These are phyloP conservation scores for Bufotes viridis DNA, from an alignment of 2,797 vertebrate genomes.

Conservation along the genomic window DNA sequence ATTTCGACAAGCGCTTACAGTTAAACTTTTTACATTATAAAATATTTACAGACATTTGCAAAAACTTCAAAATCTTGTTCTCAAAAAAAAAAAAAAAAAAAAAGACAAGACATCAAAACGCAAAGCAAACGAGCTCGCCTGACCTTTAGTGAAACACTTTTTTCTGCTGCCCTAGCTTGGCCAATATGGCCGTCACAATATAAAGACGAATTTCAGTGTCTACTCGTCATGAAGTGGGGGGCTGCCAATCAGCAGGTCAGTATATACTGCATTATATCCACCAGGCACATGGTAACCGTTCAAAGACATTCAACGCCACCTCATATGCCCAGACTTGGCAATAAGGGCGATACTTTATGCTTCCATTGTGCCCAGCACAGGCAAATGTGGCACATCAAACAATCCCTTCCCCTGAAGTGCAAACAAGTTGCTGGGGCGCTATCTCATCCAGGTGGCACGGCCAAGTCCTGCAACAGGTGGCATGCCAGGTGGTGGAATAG, in stretches of 20 bases:
- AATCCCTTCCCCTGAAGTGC: not conserved
- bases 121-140: not conserved
- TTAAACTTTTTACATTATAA: constrained; percentile 62
- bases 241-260: not conserved
- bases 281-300: constrained; percentile 19
- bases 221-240: not conserved
- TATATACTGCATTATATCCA: not conserved
- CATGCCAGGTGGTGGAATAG: constrained; percentile 89
- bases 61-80: constrained; percentile 38
- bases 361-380: not conserved
- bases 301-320: constrained; percentile 16
- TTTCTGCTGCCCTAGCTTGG: not conserved
- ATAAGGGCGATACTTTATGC: not conserved
- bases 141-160: not conserved
- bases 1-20: constrained; percentile 35
- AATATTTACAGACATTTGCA: constrained; percentile 57
- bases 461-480: constrained; percentile 85
- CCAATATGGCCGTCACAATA: constrained; percentile 51
- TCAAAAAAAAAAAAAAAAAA: not conserved
- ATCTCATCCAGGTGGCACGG: constrained; percentile 92
- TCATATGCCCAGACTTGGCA: not conserved
- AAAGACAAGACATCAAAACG: constrained; percentile 3
- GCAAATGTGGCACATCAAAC: not conserved
- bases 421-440: constrained; percentile 64
- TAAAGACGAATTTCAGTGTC: not conserved